phyloP scores from a whole-genome alignment of 2,888 invertebrate species.

The Stramonita haemastoma region DNA sequence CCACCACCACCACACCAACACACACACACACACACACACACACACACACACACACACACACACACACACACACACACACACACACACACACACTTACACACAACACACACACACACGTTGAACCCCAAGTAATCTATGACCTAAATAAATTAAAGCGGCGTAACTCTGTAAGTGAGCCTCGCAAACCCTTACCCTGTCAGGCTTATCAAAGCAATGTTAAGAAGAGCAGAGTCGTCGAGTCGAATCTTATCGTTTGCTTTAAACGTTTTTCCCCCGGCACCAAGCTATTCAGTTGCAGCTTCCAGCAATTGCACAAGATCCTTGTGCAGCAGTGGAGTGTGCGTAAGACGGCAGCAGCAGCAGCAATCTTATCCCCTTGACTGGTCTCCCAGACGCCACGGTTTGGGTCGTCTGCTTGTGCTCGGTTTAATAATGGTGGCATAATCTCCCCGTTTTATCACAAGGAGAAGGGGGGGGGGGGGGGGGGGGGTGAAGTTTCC shows the following conservation, averaged over 20 bases:
- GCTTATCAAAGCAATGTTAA: background rate
- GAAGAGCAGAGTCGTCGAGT: background rate
- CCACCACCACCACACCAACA: background rate
- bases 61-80: background rate
- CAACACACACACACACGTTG: background rate
- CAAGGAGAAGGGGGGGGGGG: no score
- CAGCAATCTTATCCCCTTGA: background rate
- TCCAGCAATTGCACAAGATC: background rate
- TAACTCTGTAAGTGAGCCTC: background rate
- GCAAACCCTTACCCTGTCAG: background rate
- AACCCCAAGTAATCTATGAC: no score
- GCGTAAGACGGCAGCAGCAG: background rate
- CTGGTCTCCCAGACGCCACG: background rate
- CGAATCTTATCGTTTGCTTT: conserved; percentile 2
- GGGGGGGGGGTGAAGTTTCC: no score
- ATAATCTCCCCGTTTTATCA: no score
- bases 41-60: background rate
- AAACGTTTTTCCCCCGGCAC: background rate
- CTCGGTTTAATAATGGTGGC: no score
- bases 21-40: background rate
- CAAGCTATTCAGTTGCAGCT: background rate
- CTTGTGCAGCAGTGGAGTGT: background rate
- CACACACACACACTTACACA: background rate
- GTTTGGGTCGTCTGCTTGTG: no score
- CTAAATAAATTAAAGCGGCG: background rate